Evolutionary conservation across 2,797 vertebrate genomes (phyloP).

Genomic region (Micromesistius poutassou): DNA sequence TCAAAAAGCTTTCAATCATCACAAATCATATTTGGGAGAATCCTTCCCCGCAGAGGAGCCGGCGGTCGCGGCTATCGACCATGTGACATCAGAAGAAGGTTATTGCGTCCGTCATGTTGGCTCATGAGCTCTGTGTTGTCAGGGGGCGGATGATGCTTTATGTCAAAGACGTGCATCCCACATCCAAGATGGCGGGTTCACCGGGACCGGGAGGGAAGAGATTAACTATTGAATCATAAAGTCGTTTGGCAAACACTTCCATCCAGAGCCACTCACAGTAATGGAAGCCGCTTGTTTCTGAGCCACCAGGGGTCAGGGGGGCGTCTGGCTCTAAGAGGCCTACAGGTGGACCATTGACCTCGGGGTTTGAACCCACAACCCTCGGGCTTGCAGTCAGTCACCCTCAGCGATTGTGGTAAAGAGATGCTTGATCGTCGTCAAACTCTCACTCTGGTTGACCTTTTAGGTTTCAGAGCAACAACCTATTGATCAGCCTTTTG

Average conservation of each 20-base stretch:
- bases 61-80: constrained; percentile 87
- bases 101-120: constrained; percentile 80
- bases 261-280: not conserved
- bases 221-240: not conserved
- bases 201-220: not conserved
- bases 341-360: not conserved
- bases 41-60: constrained; percentile 83
- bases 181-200: not conserved
- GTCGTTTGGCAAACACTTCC: not conserved
- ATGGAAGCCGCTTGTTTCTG: not conserved
- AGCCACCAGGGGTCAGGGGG: not conserved
- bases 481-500: not conserved
- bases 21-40: constrained; percentile 94
- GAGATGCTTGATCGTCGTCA: not conserved
- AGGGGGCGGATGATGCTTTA: constrained; percentile 64
- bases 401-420: no score
- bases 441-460: not conserved
- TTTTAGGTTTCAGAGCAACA: not conserved
- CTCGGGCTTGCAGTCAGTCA: not conserved
- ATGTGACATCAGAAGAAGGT: constrained; percentile 93
- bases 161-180: constrained; percentile 34
- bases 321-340: not conserved
- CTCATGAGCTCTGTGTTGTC: constrained; percentile 83
- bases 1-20: constrained; percentile 99
- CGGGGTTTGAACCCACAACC: not conserved